Base-by-base conservation (phyloP, 2,888 invertebrate genomes). In the Epirrita christyi region DNA sequence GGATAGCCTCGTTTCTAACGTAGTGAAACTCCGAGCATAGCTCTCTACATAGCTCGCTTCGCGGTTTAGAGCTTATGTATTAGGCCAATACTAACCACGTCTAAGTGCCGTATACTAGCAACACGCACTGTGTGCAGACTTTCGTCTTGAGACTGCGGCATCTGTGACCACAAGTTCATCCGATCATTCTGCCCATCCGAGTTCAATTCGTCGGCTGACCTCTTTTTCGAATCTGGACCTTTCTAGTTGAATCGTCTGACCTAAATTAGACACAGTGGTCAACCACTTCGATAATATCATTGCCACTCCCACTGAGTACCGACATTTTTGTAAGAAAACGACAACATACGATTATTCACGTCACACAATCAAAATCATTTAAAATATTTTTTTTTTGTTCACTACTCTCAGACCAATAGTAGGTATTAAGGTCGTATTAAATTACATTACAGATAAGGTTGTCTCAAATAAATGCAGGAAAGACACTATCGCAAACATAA, bases 391-490 rank as follows among this genome's bases (percentile, higher is more conserved):
- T 36, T n/a, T n/a, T n/a, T n/a, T n/a, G n/a, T n/a, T n/a, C n/a
- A n/a, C n/a, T n/a, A n/a, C n/a, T n/a, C n/a, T n/a, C n/a, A n/a
- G n/a, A n/a, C n/a, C n/a, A n/a, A n/a, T n/a, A n/a, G n/a, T n/a
- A n/a, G n/a, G n/a, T n/a, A n/a, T n/a, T n/a, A n/a, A n/a, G n/a
- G n/a, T n/a, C n/a, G n/a, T n/a, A n/a, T n/a, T 34, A 10, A n/a
- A 10, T 34, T 10, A 5, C n/a, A n/a, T 34, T 34, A 10, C 10
- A 10, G 0, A 34, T 10, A 11, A 36, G 11, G n/a, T 36, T 36
- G 8, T 41, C 10, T 2, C 2, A 41, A 21, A 21, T 37, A 45
- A 52, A 52, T 52, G 38, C 38, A 52, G 29, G 34, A 50, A 36
- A 50, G 7, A 36, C 32, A 32, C 32, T 11, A 36, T 36, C 36